Base-by-base conservation (phyloP, 1,140 invertebrate genomes). In the Acromyrmex heyeri region DNA sequence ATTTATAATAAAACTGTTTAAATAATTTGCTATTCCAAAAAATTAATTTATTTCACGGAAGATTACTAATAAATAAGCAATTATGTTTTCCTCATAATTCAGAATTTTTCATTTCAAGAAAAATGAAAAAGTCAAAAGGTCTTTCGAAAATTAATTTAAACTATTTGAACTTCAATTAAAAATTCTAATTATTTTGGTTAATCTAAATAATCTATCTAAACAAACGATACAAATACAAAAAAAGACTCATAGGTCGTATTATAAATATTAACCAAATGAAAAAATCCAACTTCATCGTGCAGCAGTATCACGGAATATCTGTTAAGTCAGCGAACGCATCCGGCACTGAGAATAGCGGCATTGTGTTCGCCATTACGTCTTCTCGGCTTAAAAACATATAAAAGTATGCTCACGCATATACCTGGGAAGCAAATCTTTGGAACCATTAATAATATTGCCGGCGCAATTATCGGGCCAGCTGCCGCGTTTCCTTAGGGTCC, bases 381-480 rank as follows among this genome's bases (percentile, higher is more conserved):
- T 48, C 50, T 48, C 62, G 14, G 21, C 24, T 83, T 73, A 62
- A 73, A 83, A 62, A 24, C 50, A 48, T 72, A 75, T 76, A 70
- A 87, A 85, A 55, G 65, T 67, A 73, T 21, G 24, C 27, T 50
- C 77, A 62, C 64, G 48, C 64, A 48, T 87, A 70, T 91, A 91
- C 90, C 90, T 91, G 90, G 62, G 69, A 78, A 70, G 89, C 86
- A 88, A 91, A 86, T 90, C 86, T 89, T 44, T 83, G 79, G 90
- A 72, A 90, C 91, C 92, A 93, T 93, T 93, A 92, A 91, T 92
- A 92, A 91, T 88, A 88, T 87, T 83, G 88, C 91, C 78, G 88
- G 89, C 91, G 91, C 91, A 93, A 93, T 93, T 93, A 93, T 92
- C 89, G 87, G 57, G 70, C 91, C 92, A 93, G 92, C 92, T 93